phyloP scores from a whole-genome alignment of 1,140 invertebrate species.

The Ridgeia piscesae region DNA sequence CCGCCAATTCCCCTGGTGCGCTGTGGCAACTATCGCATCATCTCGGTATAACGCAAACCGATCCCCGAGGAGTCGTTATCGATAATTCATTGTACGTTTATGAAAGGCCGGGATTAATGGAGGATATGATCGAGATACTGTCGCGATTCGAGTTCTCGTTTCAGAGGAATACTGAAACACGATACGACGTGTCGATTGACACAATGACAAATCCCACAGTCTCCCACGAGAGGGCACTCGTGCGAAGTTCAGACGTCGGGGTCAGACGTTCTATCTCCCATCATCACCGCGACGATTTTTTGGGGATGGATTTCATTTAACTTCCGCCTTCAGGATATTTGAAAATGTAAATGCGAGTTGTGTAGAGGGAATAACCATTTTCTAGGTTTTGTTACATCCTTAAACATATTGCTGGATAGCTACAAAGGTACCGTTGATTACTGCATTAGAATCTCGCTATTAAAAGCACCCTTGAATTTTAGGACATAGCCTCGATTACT shows the following conservation, averaged over 20 bases:
- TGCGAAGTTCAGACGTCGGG: not conserved
- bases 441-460: too few relatives aligned
- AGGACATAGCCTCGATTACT: too few relatives aligned
- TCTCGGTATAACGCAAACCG: not conserved
- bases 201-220: not conserved
- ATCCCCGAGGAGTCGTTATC: not conserved
- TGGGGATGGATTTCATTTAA: not conserved
- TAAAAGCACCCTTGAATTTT: too few relatives aligned
- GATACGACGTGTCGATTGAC: not conserved
- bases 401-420: too few relatives aligned
- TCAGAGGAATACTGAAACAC: not conserved
- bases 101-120: not conserved
- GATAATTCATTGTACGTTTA: not conserved
- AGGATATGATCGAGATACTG: not conserved
- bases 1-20: not conserved
- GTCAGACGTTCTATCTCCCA: not conserved
- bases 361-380: too few relatives aligned
- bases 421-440: too few relatives aligned
- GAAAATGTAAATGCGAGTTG: too few relatives aligned
- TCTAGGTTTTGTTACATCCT: too few relatives aligned
- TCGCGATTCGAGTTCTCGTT: not conserved
- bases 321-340: too few relatives aligned
- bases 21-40: not conserved
- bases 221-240: not conserved
- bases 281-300: not conserved